Conservation (phyloP, 2,888 invertebrate species). For the Limnephilus rhombicus region DNA sequence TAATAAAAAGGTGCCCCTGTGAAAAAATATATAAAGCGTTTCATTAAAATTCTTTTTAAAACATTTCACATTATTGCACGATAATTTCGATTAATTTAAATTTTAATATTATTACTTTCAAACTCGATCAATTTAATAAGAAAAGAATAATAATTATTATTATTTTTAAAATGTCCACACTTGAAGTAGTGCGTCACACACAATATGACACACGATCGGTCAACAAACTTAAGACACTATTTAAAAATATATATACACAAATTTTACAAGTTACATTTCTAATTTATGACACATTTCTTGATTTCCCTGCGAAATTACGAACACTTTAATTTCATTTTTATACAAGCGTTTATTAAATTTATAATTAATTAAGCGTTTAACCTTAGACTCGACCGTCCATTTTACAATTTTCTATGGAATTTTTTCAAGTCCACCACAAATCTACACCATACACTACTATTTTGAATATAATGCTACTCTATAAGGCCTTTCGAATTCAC, state of each 20-base stretch:
- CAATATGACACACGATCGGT: slow-evolving; percentile 2
- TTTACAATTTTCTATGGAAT: slow-evolving; percentile 46
- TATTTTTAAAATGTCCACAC: slow-evolving; percentile 17
- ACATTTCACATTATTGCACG: slow-evolving; percentile 35
- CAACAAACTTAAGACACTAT: slow-evolving; percentile 54
- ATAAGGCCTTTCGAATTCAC: slow-evolving; percentile 61
- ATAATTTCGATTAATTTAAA: slow-evolving; percentile 27
- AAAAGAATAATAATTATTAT: not conserved
- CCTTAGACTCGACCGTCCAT: slow-evolving; percentile 29
- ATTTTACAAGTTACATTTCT: slow-evolving; percentile 46
- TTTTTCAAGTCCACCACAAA: slow-evolving; percentile 22
- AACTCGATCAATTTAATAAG: not conserved
- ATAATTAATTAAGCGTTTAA: slow-evolving; percentile 44
- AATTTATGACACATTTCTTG: slow-evolving; percentile 44
- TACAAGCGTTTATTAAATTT: slow-evolving; percentile 44
- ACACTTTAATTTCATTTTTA: slow-evolving; percentile 23
- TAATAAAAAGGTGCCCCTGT: not conserved
- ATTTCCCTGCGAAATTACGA: slow-evolving; percentile 18
- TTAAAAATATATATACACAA: slow-evolving; percentile 57
- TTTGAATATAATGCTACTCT: slow-evolving; percentile 19
- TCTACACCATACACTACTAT: slow-evolving; percentile 13
- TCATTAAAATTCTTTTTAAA: not conserved
- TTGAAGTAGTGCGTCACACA: not conserved
- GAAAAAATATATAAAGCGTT: slow-evolving; percentile 17
- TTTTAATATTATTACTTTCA: slow-evolving; percentile 7